Conservation (phyloP, 2,113 vertebrate genomes). For the Nycticryphes semicollaris region DNA sequence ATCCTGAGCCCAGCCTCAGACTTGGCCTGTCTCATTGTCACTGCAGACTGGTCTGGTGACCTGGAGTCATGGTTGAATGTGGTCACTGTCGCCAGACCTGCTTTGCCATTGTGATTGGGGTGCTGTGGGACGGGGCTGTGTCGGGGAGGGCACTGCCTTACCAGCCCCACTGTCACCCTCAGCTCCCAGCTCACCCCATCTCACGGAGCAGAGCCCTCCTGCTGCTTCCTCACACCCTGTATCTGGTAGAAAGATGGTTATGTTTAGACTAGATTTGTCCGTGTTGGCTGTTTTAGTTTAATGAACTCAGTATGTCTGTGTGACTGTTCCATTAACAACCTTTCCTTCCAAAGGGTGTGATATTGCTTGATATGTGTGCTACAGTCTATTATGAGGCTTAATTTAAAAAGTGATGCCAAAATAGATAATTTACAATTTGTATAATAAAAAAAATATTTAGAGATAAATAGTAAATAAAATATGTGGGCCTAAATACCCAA, state of each 20-base stretch:
- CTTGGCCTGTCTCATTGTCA: neutral
- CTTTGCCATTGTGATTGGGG: neutral
- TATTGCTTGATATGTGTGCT: neutral
- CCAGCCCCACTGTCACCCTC: neutral
- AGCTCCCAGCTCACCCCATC: neutral
- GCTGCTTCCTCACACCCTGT: neutral
- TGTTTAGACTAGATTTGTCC: neutral
- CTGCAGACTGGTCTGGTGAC: neutral
- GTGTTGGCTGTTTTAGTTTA: neutral
- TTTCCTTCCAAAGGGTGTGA: neutral
- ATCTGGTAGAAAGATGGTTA: neutral
- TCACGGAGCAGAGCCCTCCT: neutral
- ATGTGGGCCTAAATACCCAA: neutral
- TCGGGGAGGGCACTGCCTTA: neutral
- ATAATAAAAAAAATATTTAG: neutral
- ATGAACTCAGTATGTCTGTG: neutral
- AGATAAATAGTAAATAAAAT: neutral
- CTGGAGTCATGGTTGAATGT: neutral
- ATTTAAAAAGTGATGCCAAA: neutral
- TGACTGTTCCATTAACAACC: neutral
- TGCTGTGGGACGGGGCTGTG: rapidly evolving
- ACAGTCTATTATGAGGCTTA: neutral
- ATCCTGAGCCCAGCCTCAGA: neutral
- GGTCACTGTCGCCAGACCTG: neutral
- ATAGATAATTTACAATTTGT: neutral